phyloP scores from a whole-genome alignment of 2,797 vertebrate genomes.

The Sarcophilus harrisii region DNA sequence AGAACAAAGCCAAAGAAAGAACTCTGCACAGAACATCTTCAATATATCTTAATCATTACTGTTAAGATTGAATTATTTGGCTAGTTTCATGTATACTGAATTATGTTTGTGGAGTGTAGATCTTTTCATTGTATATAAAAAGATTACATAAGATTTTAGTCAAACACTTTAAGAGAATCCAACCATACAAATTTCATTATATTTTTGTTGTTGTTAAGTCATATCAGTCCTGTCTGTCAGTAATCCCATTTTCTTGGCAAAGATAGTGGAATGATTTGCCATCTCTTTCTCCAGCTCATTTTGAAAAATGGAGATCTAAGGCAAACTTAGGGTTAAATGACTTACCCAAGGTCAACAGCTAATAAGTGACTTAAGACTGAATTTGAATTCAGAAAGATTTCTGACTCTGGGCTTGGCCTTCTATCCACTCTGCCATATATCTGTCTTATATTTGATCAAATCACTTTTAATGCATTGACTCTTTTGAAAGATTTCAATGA shows the following conservation, averaged over 20 bases:
- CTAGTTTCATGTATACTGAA: not conserved
- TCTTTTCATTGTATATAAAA: not conserved
- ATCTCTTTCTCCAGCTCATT: not conserved
- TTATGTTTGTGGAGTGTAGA: not conserved
- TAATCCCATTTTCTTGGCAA: not conserved
- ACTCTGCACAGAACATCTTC: not conserved
- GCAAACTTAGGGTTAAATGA: not conserved
- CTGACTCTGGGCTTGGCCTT: not conserved
- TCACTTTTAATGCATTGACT: not conserved
- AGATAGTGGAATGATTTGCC: not conserved
- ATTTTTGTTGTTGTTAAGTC: not conserved
- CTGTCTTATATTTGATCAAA: not conserved
- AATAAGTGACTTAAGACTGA: not conserved
- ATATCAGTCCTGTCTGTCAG: not conserved
- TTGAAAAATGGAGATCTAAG: not conserved
- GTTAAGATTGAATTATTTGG: not conserved
- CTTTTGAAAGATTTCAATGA: not conserved
- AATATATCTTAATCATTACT: not conserved
- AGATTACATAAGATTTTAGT: not conserved
- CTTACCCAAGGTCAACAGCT: not conserved
- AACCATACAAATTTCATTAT: not conserved
- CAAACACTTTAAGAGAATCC: not conserved
- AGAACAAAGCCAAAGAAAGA: not conserved
- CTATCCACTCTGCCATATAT: not conserved
- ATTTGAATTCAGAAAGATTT: not conserved